Base-by-base conservation (phyloP, 1,140 invertebrate species). In the Chlorops oryzae region DNA sequence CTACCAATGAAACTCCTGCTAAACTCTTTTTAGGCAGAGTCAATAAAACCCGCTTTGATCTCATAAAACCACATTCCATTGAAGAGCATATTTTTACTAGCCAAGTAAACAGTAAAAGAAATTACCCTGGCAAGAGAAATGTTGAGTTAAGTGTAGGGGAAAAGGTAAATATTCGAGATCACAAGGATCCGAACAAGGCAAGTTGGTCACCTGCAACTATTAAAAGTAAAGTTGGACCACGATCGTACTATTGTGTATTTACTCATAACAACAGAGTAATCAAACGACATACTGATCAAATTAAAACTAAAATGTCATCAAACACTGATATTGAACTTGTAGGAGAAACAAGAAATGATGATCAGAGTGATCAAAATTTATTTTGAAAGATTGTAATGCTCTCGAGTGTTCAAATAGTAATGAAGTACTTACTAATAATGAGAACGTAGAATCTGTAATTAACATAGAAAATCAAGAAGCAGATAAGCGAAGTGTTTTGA, bases 101-200 rank as follows among this genome's bases (percentile, higher is more conserved):
- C n/a, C n/a, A 10, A 44, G 6, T 25, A 12, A 23, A 15, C 15
- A 37, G 50, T 22, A 32, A 39, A 18, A 20, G 23, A 3, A 38
- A 51, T 21, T 21, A 45, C 17, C 35, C 21, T 12, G 50, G 17
- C 1, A 51, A 20, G 12, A 28, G 42, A 5, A 51, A 46, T 25
- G 32, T 13, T 37, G 22, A 17, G 12, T 51, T 46, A 22, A 12
- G 10, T n/a, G 12, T 24, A n/a, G 34, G 18, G 7, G 28, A 39
- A 17, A 20, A 45, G 22, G 50, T 51, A 1, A 24, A 46, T 28
- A 44, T 51, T 28, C 41, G 43, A 37, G 24, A 47, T 22, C 28
- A 47, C 12, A 46, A 24, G 39, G 39, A 51, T 51, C 43, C 50
- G 10, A 47, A 51, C 23, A 46, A 51, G 15, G 40, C 50, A n/a